Evolutionary conservation across 2,797 vertebrate species (phyloP).

Genomic region (Chiroxiphia lanceolata): DNA sequence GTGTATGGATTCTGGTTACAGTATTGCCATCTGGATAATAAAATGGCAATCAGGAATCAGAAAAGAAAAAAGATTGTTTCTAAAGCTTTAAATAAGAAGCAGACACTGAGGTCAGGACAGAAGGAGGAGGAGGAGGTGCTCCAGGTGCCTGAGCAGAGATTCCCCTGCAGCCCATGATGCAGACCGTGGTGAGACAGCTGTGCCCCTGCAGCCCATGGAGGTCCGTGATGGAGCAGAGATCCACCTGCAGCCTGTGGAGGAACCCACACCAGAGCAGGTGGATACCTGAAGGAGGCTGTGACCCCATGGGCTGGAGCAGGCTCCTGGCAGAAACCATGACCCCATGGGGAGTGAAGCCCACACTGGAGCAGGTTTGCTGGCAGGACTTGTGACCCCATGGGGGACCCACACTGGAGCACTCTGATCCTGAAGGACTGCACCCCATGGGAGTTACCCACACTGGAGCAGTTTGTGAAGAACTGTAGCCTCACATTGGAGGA

Average conservation of each 20-base stretch:
- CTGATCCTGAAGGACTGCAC: background rate
- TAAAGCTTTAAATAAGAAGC: background rate
- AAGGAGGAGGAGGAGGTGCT: background rate
- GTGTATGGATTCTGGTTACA: background rate
- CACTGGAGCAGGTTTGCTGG: background rate
- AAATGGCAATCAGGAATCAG: background rate
- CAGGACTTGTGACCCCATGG: background rate
- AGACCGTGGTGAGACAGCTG: background rate
- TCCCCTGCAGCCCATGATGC: fast-evolving
- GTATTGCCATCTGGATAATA: background rate
- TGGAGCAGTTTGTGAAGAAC: background rate
- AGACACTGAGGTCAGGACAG: background rate
- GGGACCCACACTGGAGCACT: background rate
- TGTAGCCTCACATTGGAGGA: background rate
- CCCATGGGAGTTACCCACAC: background rate
- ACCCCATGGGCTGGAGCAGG: background rate
- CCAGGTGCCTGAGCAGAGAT: background rate
- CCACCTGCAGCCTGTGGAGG: background rate
- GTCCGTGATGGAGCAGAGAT: background rate
- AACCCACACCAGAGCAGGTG: background rate
- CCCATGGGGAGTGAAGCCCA: fast-evolving
- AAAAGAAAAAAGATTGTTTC: background rate
- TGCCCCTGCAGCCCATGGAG: background rate
- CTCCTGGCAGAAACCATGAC: background rate
- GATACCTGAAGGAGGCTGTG: background rate